Percentiles rank a stretch among this genome's conserved stretches.
phyloP scores from a whole-genome alignment of 1,140 invertebrate species.

The Papilio aristodemus region DNA sequence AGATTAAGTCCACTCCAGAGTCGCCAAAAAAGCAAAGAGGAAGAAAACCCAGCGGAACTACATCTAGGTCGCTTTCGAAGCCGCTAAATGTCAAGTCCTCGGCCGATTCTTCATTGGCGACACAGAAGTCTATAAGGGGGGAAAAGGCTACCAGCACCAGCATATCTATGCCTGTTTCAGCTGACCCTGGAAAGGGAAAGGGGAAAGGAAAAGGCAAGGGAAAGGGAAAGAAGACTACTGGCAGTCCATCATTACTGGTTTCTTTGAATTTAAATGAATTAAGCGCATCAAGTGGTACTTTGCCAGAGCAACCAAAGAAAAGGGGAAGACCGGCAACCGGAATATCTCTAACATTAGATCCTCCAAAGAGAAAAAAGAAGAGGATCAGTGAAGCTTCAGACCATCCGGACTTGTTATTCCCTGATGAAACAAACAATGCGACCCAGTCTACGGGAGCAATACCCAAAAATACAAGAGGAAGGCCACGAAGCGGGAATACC shows the following conservation, averaged over 20 bases:
- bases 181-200: too few relatives aligned
- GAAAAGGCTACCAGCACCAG: too few relatives aligned
- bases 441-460: background rate
- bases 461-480: background rate
- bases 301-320: background rate
- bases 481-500: background rate
- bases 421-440: background rate
- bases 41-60: slow-evolving; percentile 37
- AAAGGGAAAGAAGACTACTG: too few relatives aligned
- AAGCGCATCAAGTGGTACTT: background rate
- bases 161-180: too few relatives aligned
- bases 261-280: background rate
- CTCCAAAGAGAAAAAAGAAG: background rate
- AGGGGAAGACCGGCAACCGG: background rate
- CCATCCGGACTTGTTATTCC: background rate
- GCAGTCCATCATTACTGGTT: background rate
- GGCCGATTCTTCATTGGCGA: too few relatives aligned
- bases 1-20: too few relatives aligned
- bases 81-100: too few relatives aligned
- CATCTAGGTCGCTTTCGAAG: too few relatives aligned
- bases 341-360: background rate
- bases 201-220: too few relatives aligned
- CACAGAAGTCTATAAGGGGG: too few relatives aligned
- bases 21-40: slow-evolving; percentile 45
- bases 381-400: background rate